Conservation (phyloP, 2,888 invertebrate genomes). For the Rutpela maculata region DNA sequence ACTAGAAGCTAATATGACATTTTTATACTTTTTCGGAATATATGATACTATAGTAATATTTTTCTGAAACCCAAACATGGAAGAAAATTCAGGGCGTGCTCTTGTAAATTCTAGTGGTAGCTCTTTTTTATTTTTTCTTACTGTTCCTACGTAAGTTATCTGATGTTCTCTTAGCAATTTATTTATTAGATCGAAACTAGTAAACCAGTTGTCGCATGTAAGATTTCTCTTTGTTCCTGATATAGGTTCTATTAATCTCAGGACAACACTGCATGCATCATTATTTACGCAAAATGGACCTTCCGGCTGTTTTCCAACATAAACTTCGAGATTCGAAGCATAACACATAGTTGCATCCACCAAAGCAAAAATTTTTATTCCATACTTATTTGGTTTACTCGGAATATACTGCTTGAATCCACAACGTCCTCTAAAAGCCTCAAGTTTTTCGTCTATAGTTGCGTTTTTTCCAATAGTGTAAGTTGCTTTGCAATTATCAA, state of each 20-base stretch:
- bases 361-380: neutral
- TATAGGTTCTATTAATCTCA: neutral
- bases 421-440: neutral
- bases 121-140: slow-evolving; percentile 56
- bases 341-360: neutral
- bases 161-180: too few species aligned
- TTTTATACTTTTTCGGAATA: neutral
- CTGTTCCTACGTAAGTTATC: too few species aligned
- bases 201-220: slow-evolving; percentile 46
- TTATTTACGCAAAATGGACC: neutral
- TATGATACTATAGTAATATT: neutral
- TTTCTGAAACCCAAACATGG: slow-evolving; percentile 49
- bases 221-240: slow-evolving; percentile 14
- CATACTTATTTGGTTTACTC: neutral
- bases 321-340: neutral
- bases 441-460: slow-evolving; percentile 9
- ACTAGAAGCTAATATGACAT: neutral
- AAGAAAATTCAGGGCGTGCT: too few species aligned
- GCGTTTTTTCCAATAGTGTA: neutral
- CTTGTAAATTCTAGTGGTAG: slow-evolving; percentile 50
- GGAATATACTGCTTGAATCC: neutral
- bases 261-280: neutral
- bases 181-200: too few species aligned
- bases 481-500: neutral
- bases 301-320: neutral